A percentile compares a stretch with the other conserved stretches of the same genome.
phyloP scores from a whole-genome alignment of 2,113 vertebrate genomes.

The Anolis sagrei region DNA sequence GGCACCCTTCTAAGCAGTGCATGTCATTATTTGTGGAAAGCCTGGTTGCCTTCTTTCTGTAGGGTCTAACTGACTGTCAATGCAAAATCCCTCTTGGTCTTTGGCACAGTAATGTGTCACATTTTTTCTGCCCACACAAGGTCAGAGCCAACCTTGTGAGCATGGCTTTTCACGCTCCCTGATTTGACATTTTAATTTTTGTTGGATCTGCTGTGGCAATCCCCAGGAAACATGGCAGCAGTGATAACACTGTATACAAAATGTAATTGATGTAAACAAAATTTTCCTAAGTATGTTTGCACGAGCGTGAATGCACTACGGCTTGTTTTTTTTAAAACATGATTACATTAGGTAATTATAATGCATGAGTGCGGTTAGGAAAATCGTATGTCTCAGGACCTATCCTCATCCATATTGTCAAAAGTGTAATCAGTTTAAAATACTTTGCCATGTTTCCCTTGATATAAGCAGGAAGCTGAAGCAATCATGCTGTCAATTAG shows the following conservation, averaged over 20 bases:
- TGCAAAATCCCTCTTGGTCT: not conserved
- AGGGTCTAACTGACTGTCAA: not conserved
- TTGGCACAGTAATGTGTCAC: not conserved
- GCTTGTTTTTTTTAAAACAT: constrained; percentile 35
- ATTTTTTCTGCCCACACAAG: constrained; percentile 29
- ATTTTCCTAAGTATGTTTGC: constrained; percentile 60
- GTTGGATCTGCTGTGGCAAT: constrained; percentile 37
- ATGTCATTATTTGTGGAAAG: constrained; percentile 25
- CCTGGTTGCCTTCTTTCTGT: not conserved
- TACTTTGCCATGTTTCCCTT: constrained; percentile 72
- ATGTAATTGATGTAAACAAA: constrained; percentile 50
- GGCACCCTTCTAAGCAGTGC: not conserved
- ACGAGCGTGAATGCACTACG: constrained; percentile 20
- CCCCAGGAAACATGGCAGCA: constrained; percentile 44
- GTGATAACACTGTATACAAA: constrained; percentile 49
- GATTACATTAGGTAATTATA: constrained; percentile 47
- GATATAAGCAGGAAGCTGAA: constrained; percentile 73
- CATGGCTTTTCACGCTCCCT: constrained; percentile 13
- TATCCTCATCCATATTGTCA: constrained; percentile 66
- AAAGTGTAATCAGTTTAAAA: constrained; percentile 73
- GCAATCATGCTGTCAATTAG: constrained; percentile 77
- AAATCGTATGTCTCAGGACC: constrained; percentile 57
- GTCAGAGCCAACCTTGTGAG: not conserved
- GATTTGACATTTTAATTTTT: constrained; percentile 57
- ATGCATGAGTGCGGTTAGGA: constrained; percentile 54